These are phyloP conservation scores for Poecilia gillii DNA, from an alignment of 2,797 vertebrate species.

Conservation along the genomic window DNA sequence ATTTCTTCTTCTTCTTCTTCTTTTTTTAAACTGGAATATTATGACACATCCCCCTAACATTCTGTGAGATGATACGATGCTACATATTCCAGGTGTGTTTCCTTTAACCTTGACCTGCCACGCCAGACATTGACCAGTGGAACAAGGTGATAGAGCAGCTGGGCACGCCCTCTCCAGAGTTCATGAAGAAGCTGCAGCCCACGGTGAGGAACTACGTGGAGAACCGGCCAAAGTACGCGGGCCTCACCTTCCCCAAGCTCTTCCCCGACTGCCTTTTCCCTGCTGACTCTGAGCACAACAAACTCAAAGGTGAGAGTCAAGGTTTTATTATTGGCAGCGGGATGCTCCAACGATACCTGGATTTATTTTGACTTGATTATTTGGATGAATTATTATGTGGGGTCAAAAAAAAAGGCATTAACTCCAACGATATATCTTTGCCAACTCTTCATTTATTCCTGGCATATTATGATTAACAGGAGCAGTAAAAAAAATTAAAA, in stretches of 20 bases:
- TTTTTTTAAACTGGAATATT: background rate
- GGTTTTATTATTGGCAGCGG: background rate
- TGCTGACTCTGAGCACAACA: constrained; percentile 99
- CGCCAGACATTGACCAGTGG: constrained; percentile 98
- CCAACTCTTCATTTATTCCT: background rate
- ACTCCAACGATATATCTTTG: background rate
- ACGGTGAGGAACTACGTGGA: constrained; percentile 99
- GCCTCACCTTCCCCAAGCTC: constrained; percentile 97
- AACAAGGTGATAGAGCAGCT: constrained; percentile 99
- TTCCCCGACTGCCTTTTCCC: constrained; percentile 99
- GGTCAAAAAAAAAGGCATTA: background rate
- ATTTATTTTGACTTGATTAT: background rate
- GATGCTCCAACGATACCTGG: background rate
- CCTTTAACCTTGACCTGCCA: constrained; percentile 81
- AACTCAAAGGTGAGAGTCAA: constrained; percentile 93
- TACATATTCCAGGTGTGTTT: constrained; percentile 56
- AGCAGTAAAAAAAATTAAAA: background rate
- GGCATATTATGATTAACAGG: background rate
- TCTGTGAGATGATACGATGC: constrained; percentile 12
- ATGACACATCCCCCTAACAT: background rate
- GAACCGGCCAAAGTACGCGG: constrained; percentile 97
- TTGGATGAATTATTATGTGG: background rate
- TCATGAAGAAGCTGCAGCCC: constrained; percentile 99
- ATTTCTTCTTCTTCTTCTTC: background rate
- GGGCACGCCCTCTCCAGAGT: constrained; percentile 94